Percentiles rank a stretch among this genome's conserved stretches.
Evolutionary conservation across 2,797 vertebrate genomes (phyloP).

Genomic region (Pseudochirops cupreus): DNA sequence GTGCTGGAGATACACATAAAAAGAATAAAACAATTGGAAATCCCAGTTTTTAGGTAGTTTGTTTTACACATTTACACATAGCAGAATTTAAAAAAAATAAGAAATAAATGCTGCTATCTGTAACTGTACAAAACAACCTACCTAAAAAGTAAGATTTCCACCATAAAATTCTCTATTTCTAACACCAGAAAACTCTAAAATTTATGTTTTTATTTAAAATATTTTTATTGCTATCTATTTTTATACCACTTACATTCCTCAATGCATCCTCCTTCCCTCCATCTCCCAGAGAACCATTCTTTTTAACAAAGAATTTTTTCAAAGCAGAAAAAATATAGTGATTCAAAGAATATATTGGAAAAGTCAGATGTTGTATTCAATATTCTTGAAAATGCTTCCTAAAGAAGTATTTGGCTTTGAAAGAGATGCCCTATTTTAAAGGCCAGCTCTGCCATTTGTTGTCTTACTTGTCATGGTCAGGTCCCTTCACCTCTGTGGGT

Average conservation of each 20-base stretch:
- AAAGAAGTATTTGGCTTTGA: background rate
- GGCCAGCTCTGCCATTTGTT: background rate
- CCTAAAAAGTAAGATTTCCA: background rate
- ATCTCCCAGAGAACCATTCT: background rate
- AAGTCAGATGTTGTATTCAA: background rate
- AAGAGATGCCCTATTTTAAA: background rate
- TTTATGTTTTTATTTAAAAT: background rate
- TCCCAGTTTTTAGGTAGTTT: too few species aligned
- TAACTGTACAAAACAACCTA: background rate
- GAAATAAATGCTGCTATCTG: background rate
- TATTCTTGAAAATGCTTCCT: background rate
- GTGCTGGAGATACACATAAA: too few species aligned
- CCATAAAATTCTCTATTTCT: background rate
- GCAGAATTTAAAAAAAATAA: too few species aligned
- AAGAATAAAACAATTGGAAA: too few species aligned
- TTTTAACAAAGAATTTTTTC: background rate
- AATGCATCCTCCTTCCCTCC: background rate
- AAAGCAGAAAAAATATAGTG: background rate
- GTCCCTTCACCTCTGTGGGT: background rate
- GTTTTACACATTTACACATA: too few species aligned
- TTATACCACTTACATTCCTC: background rate
- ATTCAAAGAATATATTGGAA: background rate
- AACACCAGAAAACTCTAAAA: background rate
- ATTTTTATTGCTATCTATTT: background rate
- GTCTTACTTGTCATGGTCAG: background rate